Percentiles rank a stretch among this genome's conserved stretches.
These are phyloP conservation scores for Danio tinwini DNA, from an alignment of 2,797 vertebrate genomes.

Conservation along the genomic window DNA sequence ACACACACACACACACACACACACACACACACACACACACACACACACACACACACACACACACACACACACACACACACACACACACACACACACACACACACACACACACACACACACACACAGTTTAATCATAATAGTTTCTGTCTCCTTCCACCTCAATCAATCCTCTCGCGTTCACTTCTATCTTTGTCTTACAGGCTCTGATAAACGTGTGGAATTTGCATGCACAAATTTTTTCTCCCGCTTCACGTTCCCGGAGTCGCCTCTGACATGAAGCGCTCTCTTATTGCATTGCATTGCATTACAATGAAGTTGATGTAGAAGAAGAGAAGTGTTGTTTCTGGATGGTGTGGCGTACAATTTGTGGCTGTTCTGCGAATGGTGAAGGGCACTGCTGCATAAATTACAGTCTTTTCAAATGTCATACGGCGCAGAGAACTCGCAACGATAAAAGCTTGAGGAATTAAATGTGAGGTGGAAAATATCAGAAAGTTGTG, in stretches of 20 bases:
- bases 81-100: constrained; percentile 28
- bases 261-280: constrained; percentile 47
- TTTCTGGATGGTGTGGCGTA: constrained; percentile 10
- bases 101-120: constrained; percentile 19
- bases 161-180: constrained; percentile 51
- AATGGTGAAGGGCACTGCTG: constrained; percentile 32
- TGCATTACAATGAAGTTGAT: constrained; percentile 34
- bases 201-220: constrained; percentile 45
- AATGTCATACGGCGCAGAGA: constrained; percentile 33
- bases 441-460: not conserved
- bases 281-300: constrained; percentile 33
- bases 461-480: constrained; percentile 9
- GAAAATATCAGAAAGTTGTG: too few relatives aligned
- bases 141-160: constrained; percentile 24
- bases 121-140: constrained; percentile 44
- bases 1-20: constrained; percentile 14
- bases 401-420: constrained; percentile 33
- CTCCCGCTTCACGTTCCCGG: constrained; percentile 18
- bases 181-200: constrained; percentile 58
- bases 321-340: not conserved
- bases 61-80: constrained; percentile 26
- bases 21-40: constrained; percentile 9
- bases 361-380: constrained; percentile 13
- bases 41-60: constrained; percentile 23
- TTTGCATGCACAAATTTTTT: constrained; percentile 61